Evolutionary conservation across 2,113 vertebrate genomes (phyloP).

Genomic region (Holacanthus passer): DNA sequence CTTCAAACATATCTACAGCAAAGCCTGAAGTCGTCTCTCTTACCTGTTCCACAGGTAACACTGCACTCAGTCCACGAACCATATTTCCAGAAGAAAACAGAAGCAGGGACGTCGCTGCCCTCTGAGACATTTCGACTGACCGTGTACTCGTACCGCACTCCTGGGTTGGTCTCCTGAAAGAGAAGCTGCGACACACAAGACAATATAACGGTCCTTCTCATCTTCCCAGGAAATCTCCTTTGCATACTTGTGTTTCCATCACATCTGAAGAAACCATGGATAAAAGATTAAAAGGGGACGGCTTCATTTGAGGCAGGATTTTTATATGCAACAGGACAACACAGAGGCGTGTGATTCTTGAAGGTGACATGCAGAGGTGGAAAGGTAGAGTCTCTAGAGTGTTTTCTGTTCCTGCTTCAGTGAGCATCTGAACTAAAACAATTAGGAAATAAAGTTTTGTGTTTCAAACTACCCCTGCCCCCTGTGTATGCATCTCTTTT

Average conservation of each 20-base stretch:
- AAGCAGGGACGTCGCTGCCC: slow-evolving; percentile 45
- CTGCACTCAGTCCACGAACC: slow-evolving; percentile 93
- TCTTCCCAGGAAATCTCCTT: no score
- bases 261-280: not conserved
- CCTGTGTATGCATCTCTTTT: no score
- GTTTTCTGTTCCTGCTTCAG: no score
- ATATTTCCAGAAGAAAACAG: slow-evolving; percentile 90
- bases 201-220: no score
- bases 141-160: slow-evolving; percentile 94
- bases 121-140: slow-evolving; percentile 81
- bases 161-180: slow-evolving; percentile 94
- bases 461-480: no score
- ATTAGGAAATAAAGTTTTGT: no score
- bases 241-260: not conserved
- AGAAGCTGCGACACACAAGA: slow-evolving; percentile 86
- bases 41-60: slow-evolving; percentile 92
- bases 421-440: no score
- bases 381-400: not conserved
- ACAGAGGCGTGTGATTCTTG: not conserved
- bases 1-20: not conserved
- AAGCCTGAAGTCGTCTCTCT: slow-evolving; percentile 5
- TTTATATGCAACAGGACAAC: not conserved
- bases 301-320: not conserved
- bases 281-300: not conserved
- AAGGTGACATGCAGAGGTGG: not conserved